These are phyloP conservation scores for Lycodopsis pacificus DNA, from an alignment of 2,797 vertebrate species.

Conservation along the genomic window DNA sequence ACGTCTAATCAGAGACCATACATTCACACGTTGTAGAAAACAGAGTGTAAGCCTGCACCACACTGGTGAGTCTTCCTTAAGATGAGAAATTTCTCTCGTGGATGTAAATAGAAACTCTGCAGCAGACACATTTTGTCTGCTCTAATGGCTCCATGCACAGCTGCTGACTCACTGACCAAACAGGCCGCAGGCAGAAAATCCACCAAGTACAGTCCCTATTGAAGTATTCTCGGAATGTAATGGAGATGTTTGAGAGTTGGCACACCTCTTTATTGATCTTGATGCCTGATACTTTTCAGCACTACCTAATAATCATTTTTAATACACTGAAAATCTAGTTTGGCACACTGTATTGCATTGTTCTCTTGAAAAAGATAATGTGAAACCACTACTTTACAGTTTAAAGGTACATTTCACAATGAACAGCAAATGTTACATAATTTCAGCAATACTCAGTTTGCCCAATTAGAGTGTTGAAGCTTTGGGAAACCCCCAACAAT, in stretches of 20 bases:
- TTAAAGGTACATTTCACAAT: constrained; percentile 9
- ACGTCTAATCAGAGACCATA: not conserved
- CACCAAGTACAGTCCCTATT: constrained; percentile 30
- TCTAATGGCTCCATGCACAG: constrained; percentile 58
- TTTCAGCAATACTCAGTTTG: constrained; percentile 13
- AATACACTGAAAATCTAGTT: not conserved
- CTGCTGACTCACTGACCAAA: constrained; percentile 68
- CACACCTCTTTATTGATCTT: not conserved
- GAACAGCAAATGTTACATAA: constrained; percentile 2
- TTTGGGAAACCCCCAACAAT: constrained; percentile 42
- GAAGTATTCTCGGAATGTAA: constrained; percentile 23
- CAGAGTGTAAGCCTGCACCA: not conserved
- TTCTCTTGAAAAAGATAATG: not conserved
- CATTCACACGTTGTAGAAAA: constrained; percentile 5
- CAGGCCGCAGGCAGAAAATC: constrained; percentile 36
- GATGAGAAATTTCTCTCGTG: constrained; percentile 31
- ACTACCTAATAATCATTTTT: not conserved
- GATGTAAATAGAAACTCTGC: constrained; percentile 65
- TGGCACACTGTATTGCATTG: not conserved
- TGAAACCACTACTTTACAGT: not conserved
- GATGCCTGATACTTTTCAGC: not conserved
- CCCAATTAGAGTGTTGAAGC: constrained; percentile 13
- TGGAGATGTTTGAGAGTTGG: constrained; percentile 1
- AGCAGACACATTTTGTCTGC: constrained; percentile 58
- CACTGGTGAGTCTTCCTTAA: constrained; percentile 2